phyloP scores from a whole-genome alignment of 2,888 invertebrate genomes.

The Cylloceria caligata region DNA sequence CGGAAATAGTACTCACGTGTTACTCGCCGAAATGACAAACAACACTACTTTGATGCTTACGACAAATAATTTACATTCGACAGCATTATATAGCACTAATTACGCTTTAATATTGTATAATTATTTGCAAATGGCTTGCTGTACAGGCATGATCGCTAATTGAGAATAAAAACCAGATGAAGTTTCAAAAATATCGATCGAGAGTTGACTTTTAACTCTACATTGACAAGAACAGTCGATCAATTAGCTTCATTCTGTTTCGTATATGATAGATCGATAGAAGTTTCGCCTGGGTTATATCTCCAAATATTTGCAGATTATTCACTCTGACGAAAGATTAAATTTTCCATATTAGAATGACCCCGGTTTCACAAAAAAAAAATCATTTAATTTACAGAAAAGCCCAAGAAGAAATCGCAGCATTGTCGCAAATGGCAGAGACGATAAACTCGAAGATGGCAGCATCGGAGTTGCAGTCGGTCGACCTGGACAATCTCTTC shows the following conservation, averaged over 20 bases:
- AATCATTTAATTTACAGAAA: slow-evolving; percentile 85
- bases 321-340: not conserved
- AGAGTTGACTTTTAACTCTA: not conserved
- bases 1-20: slow-evolving; percentile 56
- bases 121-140: slow-evolving; percentile 32
- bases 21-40: slow-evolving; percentile 24
- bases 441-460: slow-evolving; percentile 88
- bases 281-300: not conserved
- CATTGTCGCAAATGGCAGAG: slow-evolving; percentile 90
- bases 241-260: not conserved
- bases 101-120: slow-evolving; percentile 15
- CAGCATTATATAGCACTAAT: slow-evolving; percentile 34
- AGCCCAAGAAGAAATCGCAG: slow-evolving; percentile 89
- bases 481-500: slow-evolving; percentile 95
- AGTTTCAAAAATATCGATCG: not conserved
- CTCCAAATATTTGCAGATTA: not conserved
- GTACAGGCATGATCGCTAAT: slow-evolving; percentile 47
- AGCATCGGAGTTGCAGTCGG: slow-evolving; percentile 88
- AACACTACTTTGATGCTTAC: not conserved
- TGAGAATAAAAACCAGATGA: not conserved
- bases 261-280: not conserved
- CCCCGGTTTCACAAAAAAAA: not conserved
- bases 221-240: not conserved
- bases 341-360: not conserved
- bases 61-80: slow-evolving; percentile 1